These are phyloP conservation scores for Spodoptera picta DNA, from an alignment of 2,888 invertebrate genomes.

Conservation along the genomic window DNA sequence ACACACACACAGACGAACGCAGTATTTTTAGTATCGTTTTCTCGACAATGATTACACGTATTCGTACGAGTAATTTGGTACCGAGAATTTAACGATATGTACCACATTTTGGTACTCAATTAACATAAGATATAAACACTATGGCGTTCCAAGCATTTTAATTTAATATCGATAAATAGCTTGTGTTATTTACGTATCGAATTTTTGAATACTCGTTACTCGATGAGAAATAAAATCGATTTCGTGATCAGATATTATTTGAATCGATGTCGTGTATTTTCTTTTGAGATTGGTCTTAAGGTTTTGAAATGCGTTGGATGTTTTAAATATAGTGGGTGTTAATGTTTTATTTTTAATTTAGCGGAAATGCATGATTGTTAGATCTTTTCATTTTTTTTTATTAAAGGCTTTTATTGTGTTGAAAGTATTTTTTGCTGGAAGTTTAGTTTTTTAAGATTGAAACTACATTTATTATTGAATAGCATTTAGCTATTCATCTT, in stretches of 20 bases:
- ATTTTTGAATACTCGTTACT: constrained; percentile 44
- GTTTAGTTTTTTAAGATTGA: no score
- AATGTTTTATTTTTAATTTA: constrained; percentile 21
- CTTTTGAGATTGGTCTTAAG: constrained; percentile 29
- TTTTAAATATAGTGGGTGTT: constrained; percentile 20
- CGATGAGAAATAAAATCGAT: constrained; percentile 49
- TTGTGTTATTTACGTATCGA: constrained; percentile 47
- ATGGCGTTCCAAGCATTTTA: constrained; percentile 54
- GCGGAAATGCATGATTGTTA: constrained; percentile 4
- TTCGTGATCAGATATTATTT: constrained; percentile 56
- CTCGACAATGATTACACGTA: constrained; percentile 52
- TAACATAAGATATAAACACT: constrained; percentile 65
- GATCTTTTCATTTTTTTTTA: no score
- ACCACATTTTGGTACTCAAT: constrained; percentile 65
- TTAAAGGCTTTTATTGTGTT: no score
- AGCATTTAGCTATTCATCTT: no score
- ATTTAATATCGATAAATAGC: constrained; percentile 59
- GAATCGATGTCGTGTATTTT: constrained; percentile 35
- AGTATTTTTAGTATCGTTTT: constrained; percentile 48
- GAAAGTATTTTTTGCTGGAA: no score
- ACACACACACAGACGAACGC: constrained; percentile 19
- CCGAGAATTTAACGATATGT: constrained; percentile 56
- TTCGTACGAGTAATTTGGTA: constrained; percentile 61
- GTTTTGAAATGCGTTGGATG: constrained; percentile 44
- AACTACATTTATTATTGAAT: no score